Evolutionary conservation across 2,797 vertebrate species (phyloP).

Genomic region (Sphenopsis melanotis): DNA sequence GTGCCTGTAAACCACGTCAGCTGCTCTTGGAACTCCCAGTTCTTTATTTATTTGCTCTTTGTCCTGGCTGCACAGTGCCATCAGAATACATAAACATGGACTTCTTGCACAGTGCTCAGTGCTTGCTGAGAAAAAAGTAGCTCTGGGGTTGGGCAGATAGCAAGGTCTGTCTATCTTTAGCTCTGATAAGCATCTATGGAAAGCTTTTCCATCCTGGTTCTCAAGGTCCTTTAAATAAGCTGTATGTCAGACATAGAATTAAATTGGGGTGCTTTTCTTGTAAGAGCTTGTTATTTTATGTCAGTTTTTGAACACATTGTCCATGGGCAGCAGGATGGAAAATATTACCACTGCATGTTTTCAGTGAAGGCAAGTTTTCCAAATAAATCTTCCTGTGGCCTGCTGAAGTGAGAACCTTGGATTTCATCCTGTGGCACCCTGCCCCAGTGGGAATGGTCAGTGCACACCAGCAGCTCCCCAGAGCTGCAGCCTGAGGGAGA

Average conservation of each 20-base stretch:
- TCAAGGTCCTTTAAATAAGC: slow-evolving; percentile 56
- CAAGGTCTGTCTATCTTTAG: slow-evolving; percentile 2
- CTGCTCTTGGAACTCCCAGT: background rate
- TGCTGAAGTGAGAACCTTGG: background rate
- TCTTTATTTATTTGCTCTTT: slow-evolving; percentile 29
- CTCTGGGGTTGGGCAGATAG: background rate
- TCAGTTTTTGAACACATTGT: background rate
- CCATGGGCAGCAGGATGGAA: slow-evolving; percentile 13
- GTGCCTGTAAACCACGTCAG: background rate
- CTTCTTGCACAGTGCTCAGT: background rate
- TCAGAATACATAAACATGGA: background rate
- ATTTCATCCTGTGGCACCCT: background rate
- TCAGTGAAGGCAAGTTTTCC: background rate
- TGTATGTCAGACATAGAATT: background rate
- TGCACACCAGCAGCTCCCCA: background rate
- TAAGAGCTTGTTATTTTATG: background rate
- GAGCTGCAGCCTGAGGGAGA: background rate
- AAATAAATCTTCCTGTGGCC: slow-evolving; percentile 2
- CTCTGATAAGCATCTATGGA: slow-evolving; percentile 16
- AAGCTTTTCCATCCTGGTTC: slow-evolving; percentile 21
- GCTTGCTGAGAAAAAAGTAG: background rate
- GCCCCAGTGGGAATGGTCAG: background rate
- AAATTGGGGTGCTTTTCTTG: background rate
- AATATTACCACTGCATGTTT: slow-evolving; percentile 3
- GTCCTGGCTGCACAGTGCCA: background rate